Conservation (phyloP, 2,888 invertebrate species). For the Onthophagus sagittarius region DNA sequence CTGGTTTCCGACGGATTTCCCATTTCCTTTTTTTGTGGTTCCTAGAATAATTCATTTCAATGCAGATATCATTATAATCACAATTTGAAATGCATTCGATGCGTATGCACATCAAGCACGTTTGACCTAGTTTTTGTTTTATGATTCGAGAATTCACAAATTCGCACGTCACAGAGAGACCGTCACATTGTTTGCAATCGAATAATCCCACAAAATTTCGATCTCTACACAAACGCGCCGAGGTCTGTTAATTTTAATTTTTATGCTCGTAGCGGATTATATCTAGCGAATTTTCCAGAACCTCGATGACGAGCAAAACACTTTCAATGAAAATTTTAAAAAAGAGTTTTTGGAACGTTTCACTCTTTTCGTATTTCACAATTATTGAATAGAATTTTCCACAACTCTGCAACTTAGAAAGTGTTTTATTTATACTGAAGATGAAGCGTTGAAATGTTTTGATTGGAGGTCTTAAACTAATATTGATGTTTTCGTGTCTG, state of each 20-base stretch:
- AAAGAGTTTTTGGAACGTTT: no score
- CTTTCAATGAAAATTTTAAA: not conserved
- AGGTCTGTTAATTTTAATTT: not conserved
- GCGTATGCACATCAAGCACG: not conserved
- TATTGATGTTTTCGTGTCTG: no score
- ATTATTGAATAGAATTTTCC: no score
- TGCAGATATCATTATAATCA: not conserved
- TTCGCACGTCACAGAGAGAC: not conserved
- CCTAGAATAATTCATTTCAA: not conserved
- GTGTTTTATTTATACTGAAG: no score
- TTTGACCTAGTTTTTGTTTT: not conserved
- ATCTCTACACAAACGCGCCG: not conserved
- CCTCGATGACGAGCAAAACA: not conserved
- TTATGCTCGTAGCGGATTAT: not conserved
- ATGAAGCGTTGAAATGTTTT: no score
- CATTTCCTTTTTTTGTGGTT: not conserved
- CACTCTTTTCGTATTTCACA: no score
- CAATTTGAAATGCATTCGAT: not conserved
- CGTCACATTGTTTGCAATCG: not conserved
- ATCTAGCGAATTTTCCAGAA: not conserved
- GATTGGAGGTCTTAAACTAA: no score
- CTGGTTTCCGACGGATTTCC: not conserved
- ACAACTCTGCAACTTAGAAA: no score
- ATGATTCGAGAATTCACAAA: not conserved
- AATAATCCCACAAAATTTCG: not conserved